Conservation (phyloP, 2,797 vertebrate species). For the Phataginus tetradactyla region DNA sequence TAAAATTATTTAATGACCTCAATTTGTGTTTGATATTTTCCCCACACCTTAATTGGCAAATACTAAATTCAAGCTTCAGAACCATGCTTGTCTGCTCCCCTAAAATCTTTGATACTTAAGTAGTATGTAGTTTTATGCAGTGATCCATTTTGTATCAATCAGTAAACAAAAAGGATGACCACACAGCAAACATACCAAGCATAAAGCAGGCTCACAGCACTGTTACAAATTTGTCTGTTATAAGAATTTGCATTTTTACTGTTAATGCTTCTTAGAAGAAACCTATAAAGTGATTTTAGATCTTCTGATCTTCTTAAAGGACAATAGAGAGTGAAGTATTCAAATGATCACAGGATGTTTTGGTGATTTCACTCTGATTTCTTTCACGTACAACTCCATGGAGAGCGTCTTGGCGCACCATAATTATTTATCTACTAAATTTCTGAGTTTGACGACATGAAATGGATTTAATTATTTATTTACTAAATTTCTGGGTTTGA, state of each 20-base stretch:
- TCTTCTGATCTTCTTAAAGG: neutral
- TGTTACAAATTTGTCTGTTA: neutral
- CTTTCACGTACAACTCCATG: neutral
- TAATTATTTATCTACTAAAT: neutral
- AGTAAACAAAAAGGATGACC: neutral
- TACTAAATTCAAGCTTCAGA: conserved; percentile 18
- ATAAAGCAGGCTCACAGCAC: neutral
- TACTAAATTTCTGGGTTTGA: neutral
- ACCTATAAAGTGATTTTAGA: neutral
- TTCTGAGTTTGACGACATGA: neutral
- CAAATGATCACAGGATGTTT: conserved; percentile 27
- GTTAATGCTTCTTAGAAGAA: conserved; percentile 30
- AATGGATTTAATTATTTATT: conserved; percentile 3
- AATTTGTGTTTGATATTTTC: neutral
- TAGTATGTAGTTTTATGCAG: neutral
- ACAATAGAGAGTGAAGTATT: neutral
- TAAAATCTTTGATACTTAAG: neutral
- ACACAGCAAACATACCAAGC: neutral
- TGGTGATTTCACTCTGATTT: neutral
- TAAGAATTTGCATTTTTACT: neutral
- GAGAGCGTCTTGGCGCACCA: neutral
- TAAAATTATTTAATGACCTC: conserved; percentile 37
- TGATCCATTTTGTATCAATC: neutral
- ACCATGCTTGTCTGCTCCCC: neutral
- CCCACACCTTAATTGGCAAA: neutral